Conservation (phyloP, 37 sponge, comb jelly and placozoan genomes). For the Sycon ciliatum region DNA sequence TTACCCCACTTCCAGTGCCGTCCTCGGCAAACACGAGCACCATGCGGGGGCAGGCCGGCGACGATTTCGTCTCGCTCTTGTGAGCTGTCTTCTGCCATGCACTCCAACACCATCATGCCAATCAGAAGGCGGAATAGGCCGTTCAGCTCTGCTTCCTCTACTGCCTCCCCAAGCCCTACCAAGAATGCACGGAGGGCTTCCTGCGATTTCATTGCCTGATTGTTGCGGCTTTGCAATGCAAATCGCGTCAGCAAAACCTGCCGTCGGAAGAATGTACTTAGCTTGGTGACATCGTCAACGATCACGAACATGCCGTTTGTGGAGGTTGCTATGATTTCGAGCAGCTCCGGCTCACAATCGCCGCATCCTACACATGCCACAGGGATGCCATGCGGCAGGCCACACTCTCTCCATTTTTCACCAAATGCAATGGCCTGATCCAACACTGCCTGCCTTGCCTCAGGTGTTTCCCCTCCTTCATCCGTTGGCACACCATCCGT, state of each 20-base stretch:
- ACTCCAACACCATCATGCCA: no score
- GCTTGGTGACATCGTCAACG: conserved; percentile 29
- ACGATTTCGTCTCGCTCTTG: no score
- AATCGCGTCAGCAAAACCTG: conserved; percentile 46
- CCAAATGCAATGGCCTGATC: conserved; percentile 37
- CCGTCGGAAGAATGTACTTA: conserved; percentile 40
- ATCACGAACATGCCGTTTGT: conserved; percentile 48
- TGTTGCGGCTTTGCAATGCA: no score
- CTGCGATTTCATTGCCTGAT: no score
- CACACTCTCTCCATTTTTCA: conserved; percentile 25
- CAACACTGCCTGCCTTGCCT: conserved; percentile 11
- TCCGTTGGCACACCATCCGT: conserved; percentile 44
- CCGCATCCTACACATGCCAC: conserved; percentile 53
- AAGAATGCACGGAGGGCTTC: conserved; percentile 36
- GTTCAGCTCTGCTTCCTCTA: conserved; percentile 46
- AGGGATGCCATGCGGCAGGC: conserved; percentile 38
- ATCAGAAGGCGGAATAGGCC: no score
- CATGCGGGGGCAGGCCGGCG: background rate
- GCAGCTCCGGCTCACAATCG: conserved; percentile 30
- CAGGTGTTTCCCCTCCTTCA: conserved; percentile 11
- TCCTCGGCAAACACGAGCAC: conserved; percentile 10
- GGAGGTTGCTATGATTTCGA: conserved; percentile 34
- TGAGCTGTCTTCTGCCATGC: no score
- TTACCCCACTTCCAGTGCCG: conserved; percentile 11
- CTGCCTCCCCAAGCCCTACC: conserved; percentile 37